Evolutionary conservation across 2,113 vertebrate species (phyloP).

Genomic region (Mirza zaza): DNA sequence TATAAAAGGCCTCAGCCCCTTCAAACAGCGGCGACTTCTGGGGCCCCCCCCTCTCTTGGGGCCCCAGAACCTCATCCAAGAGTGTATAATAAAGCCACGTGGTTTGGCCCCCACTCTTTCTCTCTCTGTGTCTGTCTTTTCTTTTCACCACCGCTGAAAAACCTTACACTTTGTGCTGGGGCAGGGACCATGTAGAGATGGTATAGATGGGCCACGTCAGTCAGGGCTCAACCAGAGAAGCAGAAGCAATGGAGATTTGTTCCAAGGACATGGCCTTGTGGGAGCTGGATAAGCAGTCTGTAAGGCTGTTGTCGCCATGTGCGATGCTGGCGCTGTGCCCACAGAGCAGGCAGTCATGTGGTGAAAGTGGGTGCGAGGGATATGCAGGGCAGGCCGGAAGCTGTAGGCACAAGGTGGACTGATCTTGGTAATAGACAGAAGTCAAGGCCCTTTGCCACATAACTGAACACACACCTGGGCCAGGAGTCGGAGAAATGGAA

Average conservation of each 20-base stretch:
- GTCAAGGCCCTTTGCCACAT: not conserved
- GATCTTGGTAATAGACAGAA: not conserved
- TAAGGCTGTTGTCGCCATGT: not conserved
- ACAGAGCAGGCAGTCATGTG: not conserved
- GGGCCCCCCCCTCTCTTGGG: no score
- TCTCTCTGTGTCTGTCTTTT: no score
- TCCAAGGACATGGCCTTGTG: not conserved
- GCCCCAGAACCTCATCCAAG: no score
- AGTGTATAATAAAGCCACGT: no score
- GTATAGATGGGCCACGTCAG: not conserved
- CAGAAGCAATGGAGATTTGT: not conserved
- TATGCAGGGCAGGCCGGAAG: not conserved
- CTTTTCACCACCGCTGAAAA: no score
- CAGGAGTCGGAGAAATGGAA: not conserved
- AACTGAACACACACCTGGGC: not conserved
- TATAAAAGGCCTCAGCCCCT: no score
- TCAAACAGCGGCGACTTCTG: no score
- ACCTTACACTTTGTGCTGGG: no score
- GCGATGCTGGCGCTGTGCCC: not conserved
- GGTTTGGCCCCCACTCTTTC: no score
- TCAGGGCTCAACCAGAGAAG: not conserved
- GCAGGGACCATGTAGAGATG: not conserved
- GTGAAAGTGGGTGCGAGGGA: not conserved
- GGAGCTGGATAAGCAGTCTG: not conserved
- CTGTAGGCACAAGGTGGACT: not conserved